Evolutionary conservation across 1,140 invertebrate species (phyloP).

Genomic region (Hydropsyche tenuis): DNA sequence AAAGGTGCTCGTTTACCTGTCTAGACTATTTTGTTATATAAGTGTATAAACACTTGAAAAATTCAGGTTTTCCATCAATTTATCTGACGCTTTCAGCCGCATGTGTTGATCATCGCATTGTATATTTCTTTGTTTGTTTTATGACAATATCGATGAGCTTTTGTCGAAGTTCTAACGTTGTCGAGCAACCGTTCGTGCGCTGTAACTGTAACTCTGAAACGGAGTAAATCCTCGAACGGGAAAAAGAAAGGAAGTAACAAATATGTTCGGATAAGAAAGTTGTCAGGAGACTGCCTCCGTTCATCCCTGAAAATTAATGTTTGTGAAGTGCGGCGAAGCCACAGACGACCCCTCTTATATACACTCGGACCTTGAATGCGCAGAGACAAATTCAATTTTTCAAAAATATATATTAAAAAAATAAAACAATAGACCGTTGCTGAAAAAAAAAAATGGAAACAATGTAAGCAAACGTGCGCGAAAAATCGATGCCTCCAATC

Average conservation of each 20-base stretch:
- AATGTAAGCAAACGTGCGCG: neutral
- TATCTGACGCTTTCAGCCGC: too few relatives aligned
- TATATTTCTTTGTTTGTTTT: neutral
- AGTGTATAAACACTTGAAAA: too few relatives aligned
- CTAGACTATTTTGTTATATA: neutral
- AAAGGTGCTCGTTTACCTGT: conserved; percentile 14
- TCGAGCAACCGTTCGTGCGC: neutral
- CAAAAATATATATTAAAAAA: neutral
- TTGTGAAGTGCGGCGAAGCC: conserved; percentile 37
- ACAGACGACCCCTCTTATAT: neutral
- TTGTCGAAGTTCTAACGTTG: neutral
- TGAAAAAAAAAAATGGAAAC: neutral
- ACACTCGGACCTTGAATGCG: conserved; percentile 18
- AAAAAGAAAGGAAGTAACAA: conserved; percentile 55
- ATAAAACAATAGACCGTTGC: neutral
- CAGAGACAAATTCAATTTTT: conserved; percentile 8
- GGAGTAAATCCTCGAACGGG: conserved; percentile 46
- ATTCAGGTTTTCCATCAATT: too few relatives aligned
- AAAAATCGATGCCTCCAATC: neutral
- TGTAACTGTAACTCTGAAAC: conserved; percentile 21
- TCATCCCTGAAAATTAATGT: conserved; percentile 59
- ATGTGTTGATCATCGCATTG: too few relatives aligned
- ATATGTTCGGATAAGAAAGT: conserved; percentile 58
- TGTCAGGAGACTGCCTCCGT: conserved; percentile 56
- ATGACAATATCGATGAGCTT: neutral